A percentile compares a stretch with the other conserved stretches of the same genome.
phyloP scores from a whole-genome alignment of 2,797 vertebrate species.

The Orestias chungarensis region DNA sequence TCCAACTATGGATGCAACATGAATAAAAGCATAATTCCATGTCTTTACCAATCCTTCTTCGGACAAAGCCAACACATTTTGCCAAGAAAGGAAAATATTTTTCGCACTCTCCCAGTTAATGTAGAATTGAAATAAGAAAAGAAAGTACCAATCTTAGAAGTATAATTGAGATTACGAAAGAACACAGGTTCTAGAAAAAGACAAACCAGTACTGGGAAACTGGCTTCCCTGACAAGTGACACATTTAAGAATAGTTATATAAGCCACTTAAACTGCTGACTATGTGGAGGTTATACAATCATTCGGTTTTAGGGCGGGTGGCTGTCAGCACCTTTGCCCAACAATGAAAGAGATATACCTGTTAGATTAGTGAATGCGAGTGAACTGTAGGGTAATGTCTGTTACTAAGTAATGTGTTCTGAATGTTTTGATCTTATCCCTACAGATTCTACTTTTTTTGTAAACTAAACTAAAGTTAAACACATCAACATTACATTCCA shows the following conservation, averaged over 20 bases:
- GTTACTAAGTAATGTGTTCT: neutral
- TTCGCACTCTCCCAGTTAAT: neutral
- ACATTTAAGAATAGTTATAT: neutral
- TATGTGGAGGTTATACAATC: neutral
- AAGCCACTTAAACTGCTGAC: neutral
- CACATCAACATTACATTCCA: neutral
- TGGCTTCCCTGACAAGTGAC: neutral
- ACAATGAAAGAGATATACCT: neutral
- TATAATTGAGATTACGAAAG: neutral
- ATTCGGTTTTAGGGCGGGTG: neutral
- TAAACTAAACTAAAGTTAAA: neutral
- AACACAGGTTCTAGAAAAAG: neutral
- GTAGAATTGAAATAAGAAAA: neutral
- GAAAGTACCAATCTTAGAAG: neutral
- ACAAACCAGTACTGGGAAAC: neutral
- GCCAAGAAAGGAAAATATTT: neutral
- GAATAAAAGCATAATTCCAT: too few species aligned
- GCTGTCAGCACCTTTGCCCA: neutral
- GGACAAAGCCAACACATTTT: too few species aligned
- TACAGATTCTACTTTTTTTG: neutral
- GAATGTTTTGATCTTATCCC: neutral
- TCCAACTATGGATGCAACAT: neutral
- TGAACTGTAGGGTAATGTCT: neutral
- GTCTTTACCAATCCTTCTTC: too few species aligned
- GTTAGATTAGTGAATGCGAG: neutral